A percentile compares a stretch with the other conserved stretches of the same genome.
phyloP scores from a whole-genome alignment of 2,888 invertebrate genomes.

The Gandaritis pyraliata region DNA sequence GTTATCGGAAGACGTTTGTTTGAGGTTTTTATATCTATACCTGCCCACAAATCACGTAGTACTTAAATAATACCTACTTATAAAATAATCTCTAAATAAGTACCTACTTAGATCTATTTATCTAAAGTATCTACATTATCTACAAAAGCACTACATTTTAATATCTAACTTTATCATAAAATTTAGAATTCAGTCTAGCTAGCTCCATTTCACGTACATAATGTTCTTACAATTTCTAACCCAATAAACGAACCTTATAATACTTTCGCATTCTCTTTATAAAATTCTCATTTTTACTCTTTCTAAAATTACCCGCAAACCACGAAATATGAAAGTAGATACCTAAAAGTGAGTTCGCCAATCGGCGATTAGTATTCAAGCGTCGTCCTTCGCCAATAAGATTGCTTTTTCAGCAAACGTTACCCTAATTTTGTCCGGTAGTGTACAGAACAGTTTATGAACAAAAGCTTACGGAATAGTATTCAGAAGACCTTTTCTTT shows the following conservation, averaged over 20 bases:
- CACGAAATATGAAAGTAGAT: no score
- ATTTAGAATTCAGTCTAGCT: no score
- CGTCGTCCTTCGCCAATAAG: slow-evolving; percentile 31
- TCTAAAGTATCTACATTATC: no score
- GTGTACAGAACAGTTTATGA: slow-evolving; percentile 29
- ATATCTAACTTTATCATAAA: no score
- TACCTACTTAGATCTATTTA: no score
- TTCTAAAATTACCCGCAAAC: slow-evolving; percentile 22
- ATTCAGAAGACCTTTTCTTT: not conserved
- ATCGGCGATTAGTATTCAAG: slow-evolving; percentile 33
- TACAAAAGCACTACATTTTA: no score
- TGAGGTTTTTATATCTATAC: slow-evolving; percentile 10
- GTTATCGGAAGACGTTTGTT: slow-evolving; percentile 16
- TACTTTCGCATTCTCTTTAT: slow-evolving; percentile 19
- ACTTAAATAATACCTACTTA: not conserved
- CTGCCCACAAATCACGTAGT: not conserved
- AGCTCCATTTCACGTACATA: no score
- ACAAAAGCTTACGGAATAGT: slow-evolving; percentile 12
- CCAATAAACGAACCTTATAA: slow-evolving; percentile 11
- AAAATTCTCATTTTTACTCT: slow-evolving; percentile 18
- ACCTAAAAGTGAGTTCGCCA: slow-evolving; percentile 13
- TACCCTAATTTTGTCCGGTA: slow-evolving; percentile 39
- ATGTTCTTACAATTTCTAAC: slow-evolving; percentile 14
- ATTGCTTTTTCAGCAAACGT: slow-evolving; percentile 37
- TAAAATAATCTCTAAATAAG: no score